A percentile compares a stretch with the other conserved stretches of the same genome.
These are phyloP conservation scores for Regulus satrapa DNA, from an alignment of 2,113 vertebrate species.

Conservation along the genomic window DNA sequence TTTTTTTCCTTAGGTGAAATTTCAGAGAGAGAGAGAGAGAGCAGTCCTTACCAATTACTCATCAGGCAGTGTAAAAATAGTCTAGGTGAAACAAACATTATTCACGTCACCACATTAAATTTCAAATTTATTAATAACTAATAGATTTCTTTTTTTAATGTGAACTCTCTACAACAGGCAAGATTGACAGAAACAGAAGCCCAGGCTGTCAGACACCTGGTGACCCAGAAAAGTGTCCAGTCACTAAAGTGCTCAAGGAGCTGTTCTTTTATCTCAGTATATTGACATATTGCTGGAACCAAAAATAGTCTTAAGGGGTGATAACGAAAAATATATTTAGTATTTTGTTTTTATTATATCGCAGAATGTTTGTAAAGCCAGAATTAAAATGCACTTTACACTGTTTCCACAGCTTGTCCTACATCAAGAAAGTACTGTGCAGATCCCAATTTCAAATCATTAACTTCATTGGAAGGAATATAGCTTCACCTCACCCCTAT, in stretches of 20 bases:
- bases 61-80: background rate
- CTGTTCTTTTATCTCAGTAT: background rate
- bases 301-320: background rate
- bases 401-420: background rate
- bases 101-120: background rate
- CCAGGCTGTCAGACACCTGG: fast-evolving
- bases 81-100: background rate
- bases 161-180: background rate
- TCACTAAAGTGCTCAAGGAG: background rate
- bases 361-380: background rate
- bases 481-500: background rate
- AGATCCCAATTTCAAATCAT: background rate
- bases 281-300: background rate
- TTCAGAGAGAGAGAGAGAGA: background rate
- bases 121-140: background rate
- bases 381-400: background rate
- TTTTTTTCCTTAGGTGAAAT: background rate
- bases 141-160: background rate
- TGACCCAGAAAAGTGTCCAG: background rate
- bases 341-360: background rate
- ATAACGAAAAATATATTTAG: background rate
- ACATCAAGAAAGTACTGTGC: background rate
- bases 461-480: background rate
- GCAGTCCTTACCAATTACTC: background rate
- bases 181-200: background rate